Evolutionary conservation across 2,113 vertebrate genomes (phyloP).

Genomic region (Nothobranchius furzeri): DNA sequence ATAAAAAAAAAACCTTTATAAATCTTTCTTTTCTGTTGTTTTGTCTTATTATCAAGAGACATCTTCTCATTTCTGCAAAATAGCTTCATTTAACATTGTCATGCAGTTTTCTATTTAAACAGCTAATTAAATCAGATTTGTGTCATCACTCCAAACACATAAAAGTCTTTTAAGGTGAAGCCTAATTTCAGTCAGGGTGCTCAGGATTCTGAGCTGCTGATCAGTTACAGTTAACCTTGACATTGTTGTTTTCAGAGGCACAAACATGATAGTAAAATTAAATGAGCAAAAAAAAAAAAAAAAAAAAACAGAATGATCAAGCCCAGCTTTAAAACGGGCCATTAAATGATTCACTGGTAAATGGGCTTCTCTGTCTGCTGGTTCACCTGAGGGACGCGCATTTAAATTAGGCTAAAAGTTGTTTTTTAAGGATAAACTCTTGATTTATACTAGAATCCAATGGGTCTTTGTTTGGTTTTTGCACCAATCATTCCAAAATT

Average conservation of each 20-base stretch:
- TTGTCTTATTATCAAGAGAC: neutral
- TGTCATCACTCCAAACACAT: neutral
- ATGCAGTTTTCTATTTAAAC: neutral
- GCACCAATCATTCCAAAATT: too few relatives aligned
- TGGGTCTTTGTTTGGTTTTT: too few relatives aligned
- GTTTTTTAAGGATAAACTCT: too few relatives aligned
- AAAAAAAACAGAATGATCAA: neutral
- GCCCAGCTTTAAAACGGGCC: neutral
- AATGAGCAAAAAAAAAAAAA: neutral
- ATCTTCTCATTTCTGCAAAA: neutral
- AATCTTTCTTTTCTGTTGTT: neutral
- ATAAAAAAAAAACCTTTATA: too few relatives aligned
- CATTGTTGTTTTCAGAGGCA: neutral
- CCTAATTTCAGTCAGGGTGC: neutral
- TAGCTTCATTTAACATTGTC: neutral
- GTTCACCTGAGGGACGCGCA: neutral
- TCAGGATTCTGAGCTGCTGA: neutral
- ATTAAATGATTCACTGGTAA: neutral
- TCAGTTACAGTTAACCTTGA: neutral
- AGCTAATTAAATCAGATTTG: neutral
- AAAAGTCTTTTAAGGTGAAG: neutral
- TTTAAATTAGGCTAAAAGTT: too few relatives aligned
- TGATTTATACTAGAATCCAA: too few relatives aligned
- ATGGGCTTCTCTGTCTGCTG: neutral
- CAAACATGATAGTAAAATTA: neutral